Evolutionary conservation across 1,140 invertebrate species (phyloP).

Genomic region (Chironomus tepperi): DNA sequence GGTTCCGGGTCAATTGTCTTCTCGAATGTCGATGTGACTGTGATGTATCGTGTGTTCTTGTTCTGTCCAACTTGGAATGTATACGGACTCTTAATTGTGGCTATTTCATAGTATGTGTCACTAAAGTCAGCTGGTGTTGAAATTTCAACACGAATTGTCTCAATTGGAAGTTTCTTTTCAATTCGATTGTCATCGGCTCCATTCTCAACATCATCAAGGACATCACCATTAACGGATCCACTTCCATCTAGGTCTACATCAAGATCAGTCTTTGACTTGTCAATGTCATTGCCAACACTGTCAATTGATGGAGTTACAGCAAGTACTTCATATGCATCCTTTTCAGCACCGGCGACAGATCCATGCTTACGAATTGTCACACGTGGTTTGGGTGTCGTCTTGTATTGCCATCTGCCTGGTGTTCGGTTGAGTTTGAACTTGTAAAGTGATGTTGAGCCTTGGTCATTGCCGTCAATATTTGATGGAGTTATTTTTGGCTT

Average conservation of each 20-base stretch:
- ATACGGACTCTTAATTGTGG: slow-evolving; percentile 81
- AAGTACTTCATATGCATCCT: slow-evolving; percentile 29
- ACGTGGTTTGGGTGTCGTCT: slow-evolving; percentile 75
- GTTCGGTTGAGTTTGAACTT: slow-evolving; percentile 69
- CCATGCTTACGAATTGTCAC: slow-evolving; percentile 66
- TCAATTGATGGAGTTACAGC: slow-evolving; percentile 31
- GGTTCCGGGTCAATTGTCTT: slow-evolving; percentile 57
- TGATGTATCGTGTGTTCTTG: slow-evolving; percentile 54
- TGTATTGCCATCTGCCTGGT: slow-evolving; percentile 78
- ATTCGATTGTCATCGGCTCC: slow-evolving; percentile 47
- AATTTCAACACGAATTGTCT: slow-evolving; percentile 76
- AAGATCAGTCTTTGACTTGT: slow-evolving; percentile 34
- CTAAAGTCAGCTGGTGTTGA: slow-evolving; percentile 74
- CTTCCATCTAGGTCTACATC: slow-evolving; percentile 58
- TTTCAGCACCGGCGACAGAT: slow-evolving; percentile 51
- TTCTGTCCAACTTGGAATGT: slow-evolving; percentile 62
- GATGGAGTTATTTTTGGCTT: slow-evolving; percentile 50
- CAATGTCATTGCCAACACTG: slow-evolving; percentile 29
- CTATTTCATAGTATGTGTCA: slow-evolving; percentile 78
- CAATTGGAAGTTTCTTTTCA: slow-evolving; percentile 52
- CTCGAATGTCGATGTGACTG: slow-evolving; percentile 71
- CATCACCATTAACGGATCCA: slow-evolving; percentile 53
- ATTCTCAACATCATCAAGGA: slow-evolving; percentile 48
- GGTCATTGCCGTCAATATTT: slow-evolving; percentile 43
- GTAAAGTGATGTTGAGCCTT: slow-evolving; percentile 49